phyloP scores from a whole-genome alignment of 30 jellyfish, hydroid and myxozoan species.

The Aurelia coerulea region DNA sequence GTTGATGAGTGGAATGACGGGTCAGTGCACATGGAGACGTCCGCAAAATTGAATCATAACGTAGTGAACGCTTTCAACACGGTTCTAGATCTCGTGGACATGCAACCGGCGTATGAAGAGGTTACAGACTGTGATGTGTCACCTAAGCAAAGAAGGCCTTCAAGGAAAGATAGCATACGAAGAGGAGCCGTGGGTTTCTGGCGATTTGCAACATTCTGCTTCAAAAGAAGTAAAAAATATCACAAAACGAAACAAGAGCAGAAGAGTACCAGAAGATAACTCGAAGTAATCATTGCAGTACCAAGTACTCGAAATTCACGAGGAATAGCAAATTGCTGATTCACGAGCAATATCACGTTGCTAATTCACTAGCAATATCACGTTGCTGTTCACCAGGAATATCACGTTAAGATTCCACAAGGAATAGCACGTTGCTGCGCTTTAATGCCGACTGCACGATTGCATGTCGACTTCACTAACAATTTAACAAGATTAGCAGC shows the following conservation, averaged over 20 bases:
- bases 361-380: too few species aligned
- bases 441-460: too few species aligned
- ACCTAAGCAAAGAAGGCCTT: constrained; percentile 14
- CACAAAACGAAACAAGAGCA: constrained; percentile 1
- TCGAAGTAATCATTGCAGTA: too few species aligned
- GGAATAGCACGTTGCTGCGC: too few species aligned
- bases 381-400: too few species aligned
- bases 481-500: too few species aligned
- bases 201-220: constrained; percentile 42
- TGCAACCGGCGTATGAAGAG: constrained; percentile 71
- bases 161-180: constrained; percentile 40
- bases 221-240: constrained; percentile 31
- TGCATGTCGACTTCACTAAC: too few species aligned
- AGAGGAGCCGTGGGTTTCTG: constrained; percentile 39
- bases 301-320: too few species aligned
- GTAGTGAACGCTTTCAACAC: constrained; percentile 70
- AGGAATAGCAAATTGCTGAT: too few species aligned
- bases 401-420: too few species aligned
- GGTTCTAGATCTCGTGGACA: constrained; percentile 71
- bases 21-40: constrained; percentile 76
- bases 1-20: constrained; percentile 56
- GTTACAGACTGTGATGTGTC: constrained; percentile 33
- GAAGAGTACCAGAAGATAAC: background rate
- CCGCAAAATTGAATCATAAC: constrained; percentile 88
- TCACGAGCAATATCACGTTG: too few species aligned